Conservation (phyloP, 2,113 vertebrate genomes). For the Pygoscelis antarcticus region DNA sequence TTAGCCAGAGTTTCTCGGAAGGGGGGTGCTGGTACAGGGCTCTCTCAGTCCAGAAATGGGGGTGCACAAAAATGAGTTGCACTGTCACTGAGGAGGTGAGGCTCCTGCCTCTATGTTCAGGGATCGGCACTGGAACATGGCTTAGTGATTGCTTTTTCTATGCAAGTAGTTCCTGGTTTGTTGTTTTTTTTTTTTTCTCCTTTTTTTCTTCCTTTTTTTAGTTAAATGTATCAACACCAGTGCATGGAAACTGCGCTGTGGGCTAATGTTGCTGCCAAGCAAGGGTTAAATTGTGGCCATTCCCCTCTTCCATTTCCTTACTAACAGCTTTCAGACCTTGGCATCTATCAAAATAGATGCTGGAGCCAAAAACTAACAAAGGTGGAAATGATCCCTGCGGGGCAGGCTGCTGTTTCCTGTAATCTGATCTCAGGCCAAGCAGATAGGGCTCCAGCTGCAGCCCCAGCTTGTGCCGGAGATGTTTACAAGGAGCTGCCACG, state of each 20-base stretch:
- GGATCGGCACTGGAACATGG: background rate
- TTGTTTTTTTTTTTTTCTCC: too few relatives aligned
- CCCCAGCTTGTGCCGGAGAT: background rate
- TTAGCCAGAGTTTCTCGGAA: background rate
- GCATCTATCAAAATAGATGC: constrained; percentile 21
- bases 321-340: constrained; percentile 11
- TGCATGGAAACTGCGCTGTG: fast-evolving
- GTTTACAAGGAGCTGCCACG: background rate
- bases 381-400: constrained; percentile 7
- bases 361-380: constrained; percentile 29
- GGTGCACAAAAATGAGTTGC: background rate
- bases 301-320: background rate
- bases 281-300: background rate
- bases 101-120: background rate
- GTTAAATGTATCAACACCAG: background rate
- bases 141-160: background rate
- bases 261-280: background rate
- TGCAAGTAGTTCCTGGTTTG: background rate
- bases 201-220: background rate
- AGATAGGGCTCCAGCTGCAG: background rate
- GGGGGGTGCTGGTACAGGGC: background rate
- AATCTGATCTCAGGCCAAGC: background rate
- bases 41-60: background rate
- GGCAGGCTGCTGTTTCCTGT: background rate
- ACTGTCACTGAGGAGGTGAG: background rate